Evolutionary conservation across 2,113 vertebrate genomes (phyloP), one percentile per base, ranked within the genome.

Genomic region (Misgurnus mizolepis): DNA sequence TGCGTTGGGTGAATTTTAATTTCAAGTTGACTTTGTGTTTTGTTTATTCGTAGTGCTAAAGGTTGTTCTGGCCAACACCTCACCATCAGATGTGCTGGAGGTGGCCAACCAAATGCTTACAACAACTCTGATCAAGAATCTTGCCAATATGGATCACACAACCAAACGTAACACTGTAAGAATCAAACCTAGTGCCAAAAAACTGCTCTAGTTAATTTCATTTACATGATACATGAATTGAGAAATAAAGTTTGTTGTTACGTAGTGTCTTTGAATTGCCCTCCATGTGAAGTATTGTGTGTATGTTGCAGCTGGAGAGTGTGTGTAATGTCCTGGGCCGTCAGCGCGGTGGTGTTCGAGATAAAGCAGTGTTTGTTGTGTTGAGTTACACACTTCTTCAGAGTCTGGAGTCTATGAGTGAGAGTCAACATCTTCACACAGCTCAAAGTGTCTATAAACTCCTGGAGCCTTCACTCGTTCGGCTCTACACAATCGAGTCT

Each of bases 401-500:
- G 15, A 87, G 91, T 58, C 93, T 95, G 71, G 86, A 67, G 0
- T 86, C 88, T 22, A 90, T 93, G 78, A 90, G 86, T 10, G 92
- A 92, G 81, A 93, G 92, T 12, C 89, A 90, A 77, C 93, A 94
- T 86, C 94, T 96, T 78, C 88, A 95, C 17, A 90, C 92, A 6
- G 94, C 95, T 3, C 87, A 92, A 69, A 91, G 85, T 83, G 88
- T 96, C 72, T 95, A 93, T 83, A 0, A 4, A 64, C 88, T 94
- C 75, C 89, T 98, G 90, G 93, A 94, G 81, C 92, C 88, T 53
- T 93, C 83, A 68, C 89, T 96, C 49, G 88, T 89, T 88, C 86
- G 89, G 68, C 76, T 92, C 2, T 67, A 77, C 86, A 53, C 64
- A 8, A 78, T 76, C 47, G 66, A 83, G 0, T 1, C 73, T 17